phyloP scores from a whole-genome alignment of 2,888 invertebrate genomes.

The Pristionchus entomophagus region DNA sequence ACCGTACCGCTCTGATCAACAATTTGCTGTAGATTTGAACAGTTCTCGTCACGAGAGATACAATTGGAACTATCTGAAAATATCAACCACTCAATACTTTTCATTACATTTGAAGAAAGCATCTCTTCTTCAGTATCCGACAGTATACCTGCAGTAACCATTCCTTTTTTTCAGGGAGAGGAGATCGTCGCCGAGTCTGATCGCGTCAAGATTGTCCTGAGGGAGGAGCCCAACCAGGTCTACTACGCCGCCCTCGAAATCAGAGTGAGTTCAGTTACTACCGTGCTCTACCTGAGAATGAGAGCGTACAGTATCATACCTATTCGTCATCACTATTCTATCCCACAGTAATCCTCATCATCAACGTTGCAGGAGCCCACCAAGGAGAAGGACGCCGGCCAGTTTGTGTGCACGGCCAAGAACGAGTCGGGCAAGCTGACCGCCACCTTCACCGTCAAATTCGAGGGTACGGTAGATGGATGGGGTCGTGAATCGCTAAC shows the following conservation, averaged over 20 bases:
- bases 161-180: constrained; percentile 81
- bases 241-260: constrained; percentile 75
- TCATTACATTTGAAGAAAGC: background rate
- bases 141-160: background rate
- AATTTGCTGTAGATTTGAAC: background rate
- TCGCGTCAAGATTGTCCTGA: constrained; percentile 73
- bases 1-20: background rate
- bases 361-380: constrained; percentile 86
- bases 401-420: constrained; percentile 76
- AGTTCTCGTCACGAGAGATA: too few species aligned
- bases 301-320: too few species aligned
- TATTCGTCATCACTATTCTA: background rate
- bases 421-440: constrained; percentile 76
- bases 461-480: constrained; percentile 67
- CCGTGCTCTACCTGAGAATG: background rate
- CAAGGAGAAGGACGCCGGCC: constrained; percentile 81
- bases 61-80: too few species aligned
- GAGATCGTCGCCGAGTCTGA: constrained; percentile 79
- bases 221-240: constrained; percentile 68
- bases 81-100: background rate
- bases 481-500: background rate
- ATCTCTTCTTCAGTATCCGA: too few species aligned
- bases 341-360: background rate
- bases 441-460: constrained; percentile 76
- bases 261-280: constrained; percentile 55